A percentile compares a stretch with the other conserved stretches of the same genome.
Conservation (phyloP, 2,888 invertebrate genomes). For the Pinctada fucata region DNA sequence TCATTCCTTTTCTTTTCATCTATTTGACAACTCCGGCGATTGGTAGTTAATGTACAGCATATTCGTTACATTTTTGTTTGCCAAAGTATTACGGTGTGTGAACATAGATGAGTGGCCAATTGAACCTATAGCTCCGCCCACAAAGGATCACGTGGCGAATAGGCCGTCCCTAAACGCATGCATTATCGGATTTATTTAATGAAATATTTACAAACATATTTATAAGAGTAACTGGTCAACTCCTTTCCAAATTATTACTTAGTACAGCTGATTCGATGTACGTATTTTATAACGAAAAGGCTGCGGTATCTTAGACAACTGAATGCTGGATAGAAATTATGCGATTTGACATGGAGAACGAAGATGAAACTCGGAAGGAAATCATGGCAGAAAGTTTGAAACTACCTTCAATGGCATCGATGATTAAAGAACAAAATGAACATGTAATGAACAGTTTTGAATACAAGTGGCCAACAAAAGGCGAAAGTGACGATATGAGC, state of each 20-base stretch:
- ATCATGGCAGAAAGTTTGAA: conserved; percentile 6
- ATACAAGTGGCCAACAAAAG: conserved; percentile 3
- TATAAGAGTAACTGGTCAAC: conserved; percentile 22
- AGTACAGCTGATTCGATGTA: not conserved
- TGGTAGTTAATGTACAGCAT: not conserved
- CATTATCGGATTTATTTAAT: conserved; percentile 24
- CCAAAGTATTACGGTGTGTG: not conserved
- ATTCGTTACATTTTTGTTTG: not conserved
- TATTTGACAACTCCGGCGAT: not conserved
- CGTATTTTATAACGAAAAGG: no score
- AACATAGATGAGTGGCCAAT: conserved; percentile 15
- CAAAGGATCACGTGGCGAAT: conserved; percentile 9
- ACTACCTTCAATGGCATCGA: conserved; percentile 5
- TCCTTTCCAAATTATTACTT: not conserved
- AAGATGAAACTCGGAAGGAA: conserved; percentile 22
- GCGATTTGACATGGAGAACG: conserved; percentile 54
- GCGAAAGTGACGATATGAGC: conserved; percentile 26
- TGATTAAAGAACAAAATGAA: conserved; percentile 24
- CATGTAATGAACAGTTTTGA: not conserved
- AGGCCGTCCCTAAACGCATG: conserved; percentile 1
- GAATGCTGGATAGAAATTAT: conserved; percentile 26
- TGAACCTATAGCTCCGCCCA: conserved; percentile 1
- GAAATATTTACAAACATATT: conserved; percentile 32
- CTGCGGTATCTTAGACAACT: no score
- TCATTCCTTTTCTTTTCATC: not conserved